phyloP scores from a whole-genome alignment of 2,888 invertebrate species.

The Tetragnatha montana region DNA sequence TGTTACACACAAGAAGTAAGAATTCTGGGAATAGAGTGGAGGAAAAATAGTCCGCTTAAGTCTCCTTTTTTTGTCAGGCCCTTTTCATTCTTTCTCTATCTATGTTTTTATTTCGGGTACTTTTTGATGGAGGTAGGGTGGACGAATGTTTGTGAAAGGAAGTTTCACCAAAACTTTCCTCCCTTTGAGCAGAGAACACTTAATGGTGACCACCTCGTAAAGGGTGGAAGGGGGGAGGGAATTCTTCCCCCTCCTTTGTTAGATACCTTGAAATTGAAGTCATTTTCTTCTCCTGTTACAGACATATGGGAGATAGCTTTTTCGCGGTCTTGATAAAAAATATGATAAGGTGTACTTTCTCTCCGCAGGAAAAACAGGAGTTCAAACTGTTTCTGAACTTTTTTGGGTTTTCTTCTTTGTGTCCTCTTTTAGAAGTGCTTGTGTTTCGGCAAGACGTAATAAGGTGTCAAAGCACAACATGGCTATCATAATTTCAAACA shows the following conservation, averaged over 20 bases:
- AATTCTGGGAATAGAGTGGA: conserved; percentile 9
- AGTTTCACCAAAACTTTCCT: conserved; percentile 46
- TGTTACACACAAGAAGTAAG: conserved; percentile 5
- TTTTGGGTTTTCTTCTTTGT: not conserved
- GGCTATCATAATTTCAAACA: no score
- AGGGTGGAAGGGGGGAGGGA: not conserved
- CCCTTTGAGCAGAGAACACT: conserved; percentile 21
- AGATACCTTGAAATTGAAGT: conserved; percentile 30
- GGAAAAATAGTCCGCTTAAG: not conserved
- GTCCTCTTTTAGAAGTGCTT: not conserved
- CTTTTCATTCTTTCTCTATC: conserved; percentile 33
- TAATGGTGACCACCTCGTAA: conserved; percentile 32
- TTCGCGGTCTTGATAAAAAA: not conserved
- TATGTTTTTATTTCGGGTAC: conserved; percentile 40
- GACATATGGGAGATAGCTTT: conserved; percentile 27
- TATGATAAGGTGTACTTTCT: not conserved
- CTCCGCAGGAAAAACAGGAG: not conserved
- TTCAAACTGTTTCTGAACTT: not conserved
- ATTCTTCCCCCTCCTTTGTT: conserved; percentile 6
- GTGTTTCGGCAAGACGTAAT: not conserved
- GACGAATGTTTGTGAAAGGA: conserved; percentile 49
- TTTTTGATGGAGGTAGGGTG: conserved; percentile 39
- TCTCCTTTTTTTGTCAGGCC: not conserved
- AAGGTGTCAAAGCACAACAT: no score
- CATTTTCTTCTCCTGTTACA: conserved; percentile 32